A percentile compares a stretch with the other conserved stretches of the same genome.
These are phyloP conservation scores for Protula sp. DNA, from an alignment of 2,888 invertebrate species.

Conservation along the genomic window DNA sequence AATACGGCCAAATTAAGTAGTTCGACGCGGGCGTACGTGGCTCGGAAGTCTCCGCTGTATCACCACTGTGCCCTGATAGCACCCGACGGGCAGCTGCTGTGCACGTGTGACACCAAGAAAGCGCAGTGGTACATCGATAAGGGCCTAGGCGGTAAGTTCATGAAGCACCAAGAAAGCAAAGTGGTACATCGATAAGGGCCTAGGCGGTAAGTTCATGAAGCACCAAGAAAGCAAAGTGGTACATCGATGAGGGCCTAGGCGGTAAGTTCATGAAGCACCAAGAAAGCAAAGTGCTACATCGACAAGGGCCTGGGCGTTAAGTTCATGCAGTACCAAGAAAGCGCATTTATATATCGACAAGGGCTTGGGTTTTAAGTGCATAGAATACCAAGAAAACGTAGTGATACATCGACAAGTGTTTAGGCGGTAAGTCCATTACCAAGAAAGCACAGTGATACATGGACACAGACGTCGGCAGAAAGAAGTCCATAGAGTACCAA, in stretches of 20 bases:
- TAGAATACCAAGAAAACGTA: conserved; percentile 65
- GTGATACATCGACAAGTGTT: conserved; percentile 62
- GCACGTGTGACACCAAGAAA: conserved; percentile 71
- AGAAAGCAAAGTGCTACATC: conserved; percentile 70
- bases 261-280: conserved; percentile 61
- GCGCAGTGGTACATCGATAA: conserved; percentile 66
- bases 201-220: conserved; percentile 59
- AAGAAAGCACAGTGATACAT: conserved; percentile 72
- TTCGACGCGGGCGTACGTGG: conserved; percentile 46
- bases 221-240: conserved; percentile 71
- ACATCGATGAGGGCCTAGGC: conserved; percentile 55
- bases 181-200: conserved; percentile 62
- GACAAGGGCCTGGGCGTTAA: conserved; percentile 52
- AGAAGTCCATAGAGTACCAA: too few relatives aligned
- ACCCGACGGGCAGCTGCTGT: conserved; percentile 71
- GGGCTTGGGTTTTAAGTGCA: conserved; percentile 27
- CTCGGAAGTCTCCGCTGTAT: conserved; percentile 66
- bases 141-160: conserved; percentile 43
- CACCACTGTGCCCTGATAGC: conserved; percentile 73
- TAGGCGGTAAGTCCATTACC: conserved; percentile 9
- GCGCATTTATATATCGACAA: conserved; percentile 66
- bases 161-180: conserved; percentile 70
- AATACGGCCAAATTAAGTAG: too few relatives aligned
- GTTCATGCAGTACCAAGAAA: conserved; percentile 60
- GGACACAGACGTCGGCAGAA: conserved; percentile 8